Evolutionary conservation across 2,797 vertebrate species (phyloP).

Genomic region (Heterohyrax brucei): DNA sequence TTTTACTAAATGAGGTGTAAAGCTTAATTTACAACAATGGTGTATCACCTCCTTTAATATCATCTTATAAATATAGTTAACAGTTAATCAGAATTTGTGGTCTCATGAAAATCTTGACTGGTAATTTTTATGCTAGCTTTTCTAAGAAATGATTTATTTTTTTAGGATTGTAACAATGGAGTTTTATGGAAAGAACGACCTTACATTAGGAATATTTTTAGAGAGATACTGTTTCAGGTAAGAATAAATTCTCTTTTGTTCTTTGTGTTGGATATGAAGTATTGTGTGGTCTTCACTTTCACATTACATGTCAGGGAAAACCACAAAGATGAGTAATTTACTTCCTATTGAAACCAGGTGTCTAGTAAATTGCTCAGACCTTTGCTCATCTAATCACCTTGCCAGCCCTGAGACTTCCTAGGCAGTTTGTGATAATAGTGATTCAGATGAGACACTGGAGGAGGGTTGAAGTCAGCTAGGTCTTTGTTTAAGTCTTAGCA

Average conservation of each 20-base stretch:
- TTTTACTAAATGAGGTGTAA: constrained; percentile 40
- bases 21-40: neutral
- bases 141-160: constrained; percentile 75
- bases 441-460: constrained; percentile 33
- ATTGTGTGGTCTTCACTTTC: neutral
- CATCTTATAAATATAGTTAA: constrained; percentile 21
- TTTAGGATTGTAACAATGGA: constrained; percentile 99
- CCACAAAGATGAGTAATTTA: neutral
- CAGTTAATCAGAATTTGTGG: constrained; percentile 26
- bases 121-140: neutral
- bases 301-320: neutral
- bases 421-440: neutral
- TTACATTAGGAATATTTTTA: constrained; percentile 98
- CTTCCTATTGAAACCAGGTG: neutral
- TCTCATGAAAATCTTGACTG: constrained; percentile 37
- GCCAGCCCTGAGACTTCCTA: neutral
- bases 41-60: neutral
- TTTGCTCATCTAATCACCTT: neutral
- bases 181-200: constrained; percentile 99
- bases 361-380: neutral
- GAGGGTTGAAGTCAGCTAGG: neutral
- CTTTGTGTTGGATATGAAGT: neutral
- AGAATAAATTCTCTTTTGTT: constrained; percentile 73
- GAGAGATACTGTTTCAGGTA: constrained; percentile 99
- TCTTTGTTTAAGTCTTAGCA: neutral